Percentiles rank a stretch among this genome's conserved stretches.
These are phyloP conservation scores for Sesia apiformis DNA, from an alignment of 2,888 invertebrate genomes.

Conservation along the genomic window DNA sequence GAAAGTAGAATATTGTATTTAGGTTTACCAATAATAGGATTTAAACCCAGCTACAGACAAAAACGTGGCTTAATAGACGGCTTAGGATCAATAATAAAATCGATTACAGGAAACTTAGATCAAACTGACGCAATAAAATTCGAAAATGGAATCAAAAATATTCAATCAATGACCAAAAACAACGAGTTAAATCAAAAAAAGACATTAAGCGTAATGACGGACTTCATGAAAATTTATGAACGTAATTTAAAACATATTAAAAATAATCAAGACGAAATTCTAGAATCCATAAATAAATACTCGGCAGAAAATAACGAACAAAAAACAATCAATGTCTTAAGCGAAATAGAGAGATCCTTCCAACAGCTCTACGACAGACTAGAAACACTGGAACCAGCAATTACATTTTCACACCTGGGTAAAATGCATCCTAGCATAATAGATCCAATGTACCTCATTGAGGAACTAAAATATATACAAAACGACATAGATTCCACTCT, in stretches of 20 bases:
- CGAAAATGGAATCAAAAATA: slow-evolving; percentile 4
- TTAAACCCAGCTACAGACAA: neutral
- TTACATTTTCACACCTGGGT: neutral
- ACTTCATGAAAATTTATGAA: slow-evolving; percentile 4
- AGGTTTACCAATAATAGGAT: neutral
- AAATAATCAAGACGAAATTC: slow-evolving; percentile 1
- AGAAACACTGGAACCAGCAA: neutral
- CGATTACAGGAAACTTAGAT: slow-evolving; percentile 7
- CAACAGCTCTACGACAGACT: slow-evolving; percentile 2
- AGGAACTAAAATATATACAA: neutral
- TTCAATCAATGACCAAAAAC: neutral
- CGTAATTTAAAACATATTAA: slow-evolving; percentile 1
- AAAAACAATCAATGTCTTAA: neutral
- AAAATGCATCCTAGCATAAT: neutral
- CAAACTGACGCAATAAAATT: slow-evolving; percentile 4
- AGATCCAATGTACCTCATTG: neutral
- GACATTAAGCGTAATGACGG: slow-evolving; percentile 1
- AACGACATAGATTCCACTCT: neutral
- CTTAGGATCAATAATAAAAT: slow-evolving; percentile 3
- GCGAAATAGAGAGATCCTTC: neutral
- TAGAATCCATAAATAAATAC: neutral
- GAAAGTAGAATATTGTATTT: slow-evolving; percentile 1
- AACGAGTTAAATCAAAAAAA: neutral
- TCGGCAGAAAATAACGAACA: neutral
- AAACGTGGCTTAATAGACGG: slow-evolving; percentile 3